These are phyloP conservation scores for Drosophila nigrodunni DNA, from an alignment of 1,140 invertebrate genomes.

Conservation along the genomic window DNA sequence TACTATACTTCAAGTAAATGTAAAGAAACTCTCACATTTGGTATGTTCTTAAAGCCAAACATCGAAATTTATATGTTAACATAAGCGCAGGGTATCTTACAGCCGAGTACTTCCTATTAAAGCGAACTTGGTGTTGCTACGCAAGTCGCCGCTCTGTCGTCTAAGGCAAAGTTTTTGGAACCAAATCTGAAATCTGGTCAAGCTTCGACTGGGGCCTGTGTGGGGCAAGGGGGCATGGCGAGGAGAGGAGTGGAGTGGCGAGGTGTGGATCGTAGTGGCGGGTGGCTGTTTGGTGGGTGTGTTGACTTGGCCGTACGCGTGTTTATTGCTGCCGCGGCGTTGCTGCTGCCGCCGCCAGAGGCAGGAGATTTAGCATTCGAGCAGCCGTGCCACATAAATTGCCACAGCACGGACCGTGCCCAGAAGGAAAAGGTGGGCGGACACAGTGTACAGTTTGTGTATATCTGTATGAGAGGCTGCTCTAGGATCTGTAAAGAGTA, in stretches of 20 bases:
- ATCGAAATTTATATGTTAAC: too few relatives aligned
- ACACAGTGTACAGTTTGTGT: background rate
- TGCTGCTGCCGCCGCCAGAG: slow-evolving; percentile 53
- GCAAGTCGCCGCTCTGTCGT: slow-evolving; percentile 47
- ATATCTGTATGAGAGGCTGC: background rate
- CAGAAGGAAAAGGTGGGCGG: slow-evolving; percentile 67
- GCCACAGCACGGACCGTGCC: slow-evolving; percentile 35
- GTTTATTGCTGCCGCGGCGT: slow-evolving; percentile 59
- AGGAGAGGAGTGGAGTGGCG: background rate
- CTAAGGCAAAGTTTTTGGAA: slow-evolving; percentile 63
- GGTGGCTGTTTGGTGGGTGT: slow-evolving; percentile 38
- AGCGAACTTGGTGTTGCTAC: slow-evolving; percentile 17
- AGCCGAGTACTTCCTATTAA: too few relatives aligned
- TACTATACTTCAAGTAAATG: too few relatives aligned
- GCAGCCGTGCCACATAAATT: slow-evolving; percentile 69
- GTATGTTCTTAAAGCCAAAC: too few relatives aligned
- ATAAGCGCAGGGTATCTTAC: too few relatives aligned
- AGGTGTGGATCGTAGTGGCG: background rate
- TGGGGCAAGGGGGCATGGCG: background rate
- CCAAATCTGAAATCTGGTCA: slow-evolving; percentile 68
- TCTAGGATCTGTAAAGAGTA: slow-evolving; percentile 22
- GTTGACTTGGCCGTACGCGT: slow-evolving; percentile 72
- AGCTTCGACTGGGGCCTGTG: slow-evolving; percentile 31
- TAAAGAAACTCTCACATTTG: too few relatives aligned
- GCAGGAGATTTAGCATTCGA: slow-evolving; percentile 73